These are phyloP conservation scores for Tubiluchus corallicola DNA, from an alignment of 2,888 invertebrate genomes.

Conservation along the genomic window DNA sequence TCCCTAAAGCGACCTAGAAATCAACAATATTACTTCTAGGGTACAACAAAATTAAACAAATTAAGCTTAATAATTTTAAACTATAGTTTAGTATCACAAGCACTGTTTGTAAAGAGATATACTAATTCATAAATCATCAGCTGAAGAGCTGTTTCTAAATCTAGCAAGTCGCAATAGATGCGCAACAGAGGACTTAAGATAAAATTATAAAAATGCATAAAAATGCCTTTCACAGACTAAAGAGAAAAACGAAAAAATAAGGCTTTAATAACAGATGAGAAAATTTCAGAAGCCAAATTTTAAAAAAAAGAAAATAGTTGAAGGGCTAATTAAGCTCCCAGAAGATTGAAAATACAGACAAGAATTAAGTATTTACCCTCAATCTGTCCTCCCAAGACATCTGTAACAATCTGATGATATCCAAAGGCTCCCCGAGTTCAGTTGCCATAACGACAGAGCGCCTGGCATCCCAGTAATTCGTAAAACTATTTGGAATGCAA, in stretches of 20 bases:
- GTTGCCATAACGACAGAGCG: slow-evolving; percentile 27
- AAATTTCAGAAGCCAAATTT: background rate
- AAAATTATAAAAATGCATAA: too few species aligned
- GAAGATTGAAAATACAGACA: too few species aligned
- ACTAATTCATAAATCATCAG: too few species aligned
- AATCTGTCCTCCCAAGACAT: slow-evolving; percentile 34
- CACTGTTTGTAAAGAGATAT: too few species aligned
- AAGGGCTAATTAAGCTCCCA: background rate
- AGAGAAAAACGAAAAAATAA: too few species aligned
- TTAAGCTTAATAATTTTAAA: too few species aligned
- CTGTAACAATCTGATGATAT: slow-evolving; percentile 32
- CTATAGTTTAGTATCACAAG: too few species aligned
- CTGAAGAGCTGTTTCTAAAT: too few species aligned
- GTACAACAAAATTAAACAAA: background rate
- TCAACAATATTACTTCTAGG: slow-evolving; percentile 7
- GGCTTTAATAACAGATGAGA: too few species aligned
- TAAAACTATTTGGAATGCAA: slow-evolving; percentile 27
- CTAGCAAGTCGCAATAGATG: too few species aligned
- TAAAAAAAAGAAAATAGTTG: background rate
- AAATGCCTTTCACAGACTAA: too few species aligned
- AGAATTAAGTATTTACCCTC: slow-evolving; percentile 23
- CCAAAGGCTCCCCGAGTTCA: slow-evolving; percentile 32
- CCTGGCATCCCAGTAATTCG: slow-evolving; percentile 18
- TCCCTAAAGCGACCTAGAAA: slow-evolving; percentile 21
- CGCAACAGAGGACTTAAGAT: too few species aligned